These are phyloP conservation scores for Chloroceryle inda DNA, from an alignment of 2,797 vertebrate genomes.

Conservation along the genomic window DNA sequence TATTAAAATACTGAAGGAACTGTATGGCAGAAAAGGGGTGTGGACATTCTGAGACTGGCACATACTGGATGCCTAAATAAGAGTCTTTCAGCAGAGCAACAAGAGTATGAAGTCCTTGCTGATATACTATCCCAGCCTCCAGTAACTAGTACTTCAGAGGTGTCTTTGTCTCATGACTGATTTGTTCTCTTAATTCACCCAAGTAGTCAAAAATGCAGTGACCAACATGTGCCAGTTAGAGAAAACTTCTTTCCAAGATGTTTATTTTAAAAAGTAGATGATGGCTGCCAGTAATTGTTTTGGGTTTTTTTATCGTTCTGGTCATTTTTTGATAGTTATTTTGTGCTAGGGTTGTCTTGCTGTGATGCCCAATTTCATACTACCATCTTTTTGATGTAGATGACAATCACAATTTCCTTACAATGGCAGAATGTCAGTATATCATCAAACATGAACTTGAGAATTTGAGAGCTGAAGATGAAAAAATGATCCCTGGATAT, in stretches of 20 bases:
- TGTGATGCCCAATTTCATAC: not conserved
- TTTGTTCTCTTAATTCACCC: not conserved
- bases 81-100: not conserved
- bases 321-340: not conserved
- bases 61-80: not conserved
- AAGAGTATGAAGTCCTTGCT: not conserved
- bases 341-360: not conserved
- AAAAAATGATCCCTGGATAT: conserved; percentile 92
- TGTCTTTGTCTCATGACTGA: not conserved
- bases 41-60: not conserved
- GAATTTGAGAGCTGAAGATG: conserved; percentile 91
- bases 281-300: not conserved
- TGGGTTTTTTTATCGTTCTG: not conserved
- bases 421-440: conserved; percentile 93
- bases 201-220: not conserved
- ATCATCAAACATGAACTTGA: conserved; percentile 97
- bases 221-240: not conserved
- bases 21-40: not conserved
- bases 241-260: not conserved
- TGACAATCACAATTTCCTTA: conserved; percentile 92
- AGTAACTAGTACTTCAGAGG: not conserved
- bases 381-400: conserved; percentile 80
- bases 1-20: not conserved
- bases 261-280: not conserved
- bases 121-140: not conserved